Conservation (phyloP, 1,140 invertebrate genomes). For the Drosophila lacertosa region DNA sequence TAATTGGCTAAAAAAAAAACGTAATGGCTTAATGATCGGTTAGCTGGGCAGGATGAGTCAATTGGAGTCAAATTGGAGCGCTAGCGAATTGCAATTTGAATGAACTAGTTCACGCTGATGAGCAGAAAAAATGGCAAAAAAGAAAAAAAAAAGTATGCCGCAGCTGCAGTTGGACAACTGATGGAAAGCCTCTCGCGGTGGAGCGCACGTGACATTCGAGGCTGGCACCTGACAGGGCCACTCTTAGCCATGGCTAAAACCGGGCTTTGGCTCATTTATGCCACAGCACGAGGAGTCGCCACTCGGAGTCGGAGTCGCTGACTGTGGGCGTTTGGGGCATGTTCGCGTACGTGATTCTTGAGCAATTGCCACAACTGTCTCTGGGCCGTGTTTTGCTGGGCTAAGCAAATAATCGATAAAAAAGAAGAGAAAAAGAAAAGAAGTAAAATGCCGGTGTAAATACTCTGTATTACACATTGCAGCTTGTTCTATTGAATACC, state of each 20-base stretch:
- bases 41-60: constrained; percentile 6
- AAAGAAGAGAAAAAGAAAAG: neutral
- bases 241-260: constrained; percentile 20
- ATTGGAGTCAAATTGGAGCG: constrained; percentile 15
- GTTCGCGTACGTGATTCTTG: constrained; percentile 63
- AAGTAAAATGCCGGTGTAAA: neutral
- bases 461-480: neutral
- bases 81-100: constrained; percentile 38
- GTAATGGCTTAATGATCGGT: constrained; percentile 37
- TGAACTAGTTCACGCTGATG: constrained; percentile 45
- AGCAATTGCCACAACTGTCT: constrained; percentile 56
- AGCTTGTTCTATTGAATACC: no score
- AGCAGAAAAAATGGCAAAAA: constrained; percentile 2
- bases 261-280: constrained; percentile 46
- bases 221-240: constrained; percentile 29
- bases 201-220: constrained; percentile 47
- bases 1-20: constrained; percentile 13
- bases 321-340: constrained; percentile 28
- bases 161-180: constrained; percentile 4
- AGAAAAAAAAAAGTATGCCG: constrained; percentile 12
- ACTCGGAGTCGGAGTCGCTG: neutral
- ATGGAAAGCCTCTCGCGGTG: neutral
- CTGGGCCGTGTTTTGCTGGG: neutral
- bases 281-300: constrained; percentile 36
- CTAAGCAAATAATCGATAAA: constrained; percentile 41